Evolutionary conservation across 1,140 invertebrate genomes (phyloP).

Genomic region (Sesamia nonagrioides): DNA sequence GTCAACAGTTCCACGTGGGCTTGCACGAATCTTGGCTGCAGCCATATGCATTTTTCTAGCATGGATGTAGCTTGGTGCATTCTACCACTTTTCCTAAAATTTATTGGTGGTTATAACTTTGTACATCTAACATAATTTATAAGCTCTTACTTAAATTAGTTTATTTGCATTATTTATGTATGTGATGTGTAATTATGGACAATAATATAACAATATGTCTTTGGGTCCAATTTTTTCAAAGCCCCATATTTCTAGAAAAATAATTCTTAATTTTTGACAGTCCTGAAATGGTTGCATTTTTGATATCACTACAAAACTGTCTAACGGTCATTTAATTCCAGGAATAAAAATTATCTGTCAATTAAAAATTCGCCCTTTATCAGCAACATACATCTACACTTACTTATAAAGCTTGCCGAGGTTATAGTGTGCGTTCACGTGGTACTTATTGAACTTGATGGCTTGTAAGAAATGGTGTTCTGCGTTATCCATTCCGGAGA

Average conservation of each 20-base stretch:
- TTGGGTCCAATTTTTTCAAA: too few species aligned
- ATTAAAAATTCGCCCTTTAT: background rate
- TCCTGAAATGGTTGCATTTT: too few species aligned
- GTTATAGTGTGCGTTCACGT: conserved; percentile 96
- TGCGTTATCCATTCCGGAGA: conserved; percentile 90
- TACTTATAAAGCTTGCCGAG: conserved; percentile 95
- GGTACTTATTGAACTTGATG: conserved; percentile 92
- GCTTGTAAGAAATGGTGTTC: conserved; percentile 93
- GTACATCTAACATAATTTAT: too few species aligned
- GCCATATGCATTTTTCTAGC: conserved; percentile 90
- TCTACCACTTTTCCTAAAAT: conserved; percentile 89
- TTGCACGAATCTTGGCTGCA: conserved; percentile 90
- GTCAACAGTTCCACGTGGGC: conserved; percentile 91
- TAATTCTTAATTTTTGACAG: too few species aligned
- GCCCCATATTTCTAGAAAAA: too few species aligned
- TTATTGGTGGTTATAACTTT: background rate
- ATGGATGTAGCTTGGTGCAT: conserved; percentile 90
- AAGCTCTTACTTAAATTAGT: too few species aligned
- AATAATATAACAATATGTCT: too few species aligned
- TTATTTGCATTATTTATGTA: too few species aligned
- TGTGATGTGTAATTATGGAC: too few species aligned
- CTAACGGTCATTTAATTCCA: too few species aligned
- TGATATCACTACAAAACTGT: too few species aligned
- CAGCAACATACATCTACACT: conserved; percentile 44
- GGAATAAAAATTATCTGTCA: too few species aligned